These are phyloP conservation scores for Zenarchopterus dispar DNA, from an alignment of 2,797 vertebrate species.

Conservation along the genomic window DNA sequence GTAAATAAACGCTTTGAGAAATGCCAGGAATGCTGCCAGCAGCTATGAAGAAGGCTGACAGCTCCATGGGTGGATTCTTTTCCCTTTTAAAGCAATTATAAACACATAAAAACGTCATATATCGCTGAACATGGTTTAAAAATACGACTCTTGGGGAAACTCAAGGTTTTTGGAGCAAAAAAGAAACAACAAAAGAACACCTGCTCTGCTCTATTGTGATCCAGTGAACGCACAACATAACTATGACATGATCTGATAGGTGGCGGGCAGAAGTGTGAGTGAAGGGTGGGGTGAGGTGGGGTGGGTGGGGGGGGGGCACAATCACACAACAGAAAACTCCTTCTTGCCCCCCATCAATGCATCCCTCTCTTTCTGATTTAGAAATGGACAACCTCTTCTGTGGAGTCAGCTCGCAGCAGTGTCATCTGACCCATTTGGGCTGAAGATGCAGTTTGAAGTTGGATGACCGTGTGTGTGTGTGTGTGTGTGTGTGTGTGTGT, in stretches of 20 bases:
- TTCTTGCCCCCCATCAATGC: conserved; percentile 16
- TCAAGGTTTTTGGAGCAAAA: conserved; percentile 22
- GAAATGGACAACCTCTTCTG: conserved; percentile 2
- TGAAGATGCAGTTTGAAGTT: conserved; percentile 48
- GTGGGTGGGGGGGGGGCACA: conserved; percentile 38
- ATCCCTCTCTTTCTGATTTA: conserved; percentile 18
- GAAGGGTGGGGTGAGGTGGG: background rate
- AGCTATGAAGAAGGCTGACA: conserved; percentile 6
- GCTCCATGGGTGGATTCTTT: background rate
- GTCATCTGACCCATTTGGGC: conserved; percentile 38
- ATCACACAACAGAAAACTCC: conserved; percentile 14
- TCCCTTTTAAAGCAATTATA: conserved; percentile 44
- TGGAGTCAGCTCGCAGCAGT: conserved; percentile 25
- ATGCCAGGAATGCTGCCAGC: conserved; percentile 27
- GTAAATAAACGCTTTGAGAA: conserved; percentile 8
- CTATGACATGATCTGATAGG: conserved; percentile 53
- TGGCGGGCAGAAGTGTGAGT: conserved; percentile 22
- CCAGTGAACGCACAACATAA: conserved; percentile 50
- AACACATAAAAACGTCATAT: conserved; percentile 24
- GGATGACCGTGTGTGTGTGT: background rate
- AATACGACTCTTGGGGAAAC: conserved; percentile 14
- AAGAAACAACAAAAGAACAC: conserved; percentile 70
- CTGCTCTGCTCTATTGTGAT: conserved; percentile 63
- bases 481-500: conserved; percentile 3
- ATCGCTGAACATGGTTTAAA: conserved; percentile 16